Conservation (phyloP, 2,113 vertebrate genomes). For the Syngnathus scovelli region DNA sequence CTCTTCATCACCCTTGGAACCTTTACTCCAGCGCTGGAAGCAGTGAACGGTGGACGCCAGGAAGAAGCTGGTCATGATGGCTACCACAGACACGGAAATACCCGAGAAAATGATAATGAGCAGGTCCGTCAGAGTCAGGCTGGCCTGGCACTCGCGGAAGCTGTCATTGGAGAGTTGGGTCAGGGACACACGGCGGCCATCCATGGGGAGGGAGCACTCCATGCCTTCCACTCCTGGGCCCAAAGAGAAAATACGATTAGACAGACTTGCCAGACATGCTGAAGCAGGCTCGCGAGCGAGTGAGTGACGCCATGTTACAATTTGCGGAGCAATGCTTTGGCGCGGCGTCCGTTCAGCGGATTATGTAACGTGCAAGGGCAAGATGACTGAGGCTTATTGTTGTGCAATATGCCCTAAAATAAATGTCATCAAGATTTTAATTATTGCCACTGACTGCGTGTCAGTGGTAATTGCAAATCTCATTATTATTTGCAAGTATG, state of each 20-base stretch:
- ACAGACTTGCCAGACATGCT: conserved; percentile 1
- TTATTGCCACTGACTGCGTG: neutral
- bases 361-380: conserved; percentile 7
- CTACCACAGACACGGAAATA: conserved; percentile 91
- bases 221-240: conserved; percentile 82
- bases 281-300: neutral
- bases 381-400: conserved; percentile 1
- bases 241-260: conserved; percentile 25
- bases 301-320: conserved; percentile 3
- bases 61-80: conserved; percentile 96
- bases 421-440: neutral
- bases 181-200: conserved; percentile 82
- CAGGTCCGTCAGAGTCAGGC: conserved; percentile 88
- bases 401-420: neutral
- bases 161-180: conserved; percentile 90
- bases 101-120: conserved; percentile 98
- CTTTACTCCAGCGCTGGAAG: conserved; percentile 90
- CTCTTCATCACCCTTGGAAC: conserved; percentile 86
- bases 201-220: conserved; percentile 87
- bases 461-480: neutral
- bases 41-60: conserved; percentile 94
- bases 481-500: neutral
- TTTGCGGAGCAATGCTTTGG: conserved; percentile 2
- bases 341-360: neutral
- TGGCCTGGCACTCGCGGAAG: conserved; percentile 91